These are phyloP conservation scores for Anthonomus grandis DNA, from an alignment of 1,140 invertebrate genomes.

Conservation along the genomic window DNA sequence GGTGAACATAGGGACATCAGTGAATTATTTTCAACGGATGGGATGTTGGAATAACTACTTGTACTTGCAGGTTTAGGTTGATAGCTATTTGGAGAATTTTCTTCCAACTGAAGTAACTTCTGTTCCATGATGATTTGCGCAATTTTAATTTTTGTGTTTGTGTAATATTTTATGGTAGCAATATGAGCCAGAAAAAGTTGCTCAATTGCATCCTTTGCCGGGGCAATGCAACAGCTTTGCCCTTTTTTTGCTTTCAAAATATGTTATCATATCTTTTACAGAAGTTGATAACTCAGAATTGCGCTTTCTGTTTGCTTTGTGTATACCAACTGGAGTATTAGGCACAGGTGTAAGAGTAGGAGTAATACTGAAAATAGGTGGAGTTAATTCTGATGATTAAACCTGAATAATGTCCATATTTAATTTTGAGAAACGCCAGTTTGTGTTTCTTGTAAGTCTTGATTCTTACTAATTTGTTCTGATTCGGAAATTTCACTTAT, in stretches of 20 bases:
- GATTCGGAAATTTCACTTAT: too few relatives aligned
- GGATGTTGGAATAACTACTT: conserved; percentile 10
- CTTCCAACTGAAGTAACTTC: conserved; percentile 5
- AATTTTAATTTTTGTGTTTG: conserved; percentile 16
- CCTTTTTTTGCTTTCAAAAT: conserved; percentile 4
- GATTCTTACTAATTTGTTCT: too few relatives aligned
- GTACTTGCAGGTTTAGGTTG: not conserved
- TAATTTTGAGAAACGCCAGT: conserved; percentile 11
- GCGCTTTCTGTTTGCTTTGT: conserved; percentile 9
- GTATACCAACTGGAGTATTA: conserved; percentile 2
- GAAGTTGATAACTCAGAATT: conserved; percentile 2
- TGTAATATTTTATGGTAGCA: conserved; percentile 11
- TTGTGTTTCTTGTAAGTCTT: conserved; percentile 11
- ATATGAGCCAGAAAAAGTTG: conserved; percentile 8
- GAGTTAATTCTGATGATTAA: too few relatives aligned
- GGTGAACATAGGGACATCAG: too few relatives aligned
- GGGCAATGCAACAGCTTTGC: too few relatives aligned
- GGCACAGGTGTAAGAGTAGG: conserved; percentile 2
- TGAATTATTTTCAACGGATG: too few relatives aligned
- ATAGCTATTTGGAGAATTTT: conserved; percentile 4
- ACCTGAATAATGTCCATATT: too few relatives aligned
- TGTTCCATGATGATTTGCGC: conserved; percentile 6
- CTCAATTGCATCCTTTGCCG: conserved; percentile 5
- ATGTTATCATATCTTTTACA: conserved; percentile 1
- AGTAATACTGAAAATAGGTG: too few relatives aligned